Percentiles rank a stretch among this genome's conserved stretches.
Evolutionary conservation across 2,113 vertebrate genomes (phyloP).

Genomic region (Sorex fumeus): DNA sequence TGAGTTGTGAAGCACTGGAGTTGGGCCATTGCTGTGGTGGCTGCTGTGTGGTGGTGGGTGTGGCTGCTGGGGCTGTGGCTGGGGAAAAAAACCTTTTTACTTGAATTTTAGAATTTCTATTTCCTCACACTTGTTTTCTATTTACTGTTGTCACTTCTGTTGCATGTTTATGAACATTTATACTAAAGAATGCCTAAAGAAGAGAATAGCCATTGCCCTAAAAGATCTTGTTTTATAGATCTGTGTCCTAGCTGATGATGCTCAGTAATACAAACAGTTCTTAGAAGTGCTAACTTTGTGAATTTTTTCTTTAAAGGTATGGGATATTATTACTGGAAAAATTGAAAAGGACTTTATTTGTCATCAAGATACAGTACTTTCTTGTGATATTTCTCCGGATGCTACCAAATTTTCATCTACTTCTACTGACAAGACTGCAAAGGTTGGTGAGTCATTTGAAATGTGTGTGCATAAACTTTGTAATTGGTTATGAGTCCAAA

Average conservation of each 20-base stretch:
- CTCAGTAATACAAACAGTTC: slow-evolving; percentile 14
- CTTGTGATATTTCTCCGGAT: slow-evolving; percentile 93
- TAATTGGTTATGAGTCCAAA: background rate
- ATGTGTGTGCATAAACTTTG: slow-evolving; percentile 7
- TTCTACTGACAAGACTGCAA: slow-evolving; percentile 96
- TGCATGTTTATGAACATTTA: slow-evolving; percentile 21
- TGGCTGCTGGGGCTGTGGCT: no score
- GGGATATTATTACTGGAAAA: slow-evolving; percentile 91
- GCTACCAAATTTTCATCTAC: slow-evolving; percentile 92
- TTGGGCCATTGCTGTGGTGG: no score
- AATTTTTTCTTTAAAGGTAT: slow-evolving; percentile 89
- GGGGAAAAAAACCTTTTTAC: background rate
- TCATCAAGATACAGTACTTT: slow-evolving; percentile 94
- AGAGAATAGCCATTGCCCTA: background rate
- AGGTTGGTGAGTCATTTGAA: slow-evolving; percentile 89
- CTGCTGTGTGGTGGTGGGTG: no score
- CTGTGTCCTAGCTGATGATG: background rate
- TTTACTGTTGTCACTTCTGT: background rate
- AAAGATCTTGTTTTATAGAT: background rate
- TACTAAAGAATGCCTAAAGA: background rate
- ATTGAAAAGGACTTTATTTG: slow-evolving; percentile 91
- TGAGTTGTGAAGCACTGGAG: no score
- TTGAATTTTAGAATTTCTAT: background rate
- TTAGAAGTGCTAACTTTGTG: slow-evolving; percentile 31
- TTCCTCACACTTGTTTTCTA: slow-evolving; percentile 33